Evolutionary conservation across 2,113 vertebrate species (phyloP), one percentile per base, ranked within the genome.

Genomic region (Microcebus ravelobensis): DNA sequence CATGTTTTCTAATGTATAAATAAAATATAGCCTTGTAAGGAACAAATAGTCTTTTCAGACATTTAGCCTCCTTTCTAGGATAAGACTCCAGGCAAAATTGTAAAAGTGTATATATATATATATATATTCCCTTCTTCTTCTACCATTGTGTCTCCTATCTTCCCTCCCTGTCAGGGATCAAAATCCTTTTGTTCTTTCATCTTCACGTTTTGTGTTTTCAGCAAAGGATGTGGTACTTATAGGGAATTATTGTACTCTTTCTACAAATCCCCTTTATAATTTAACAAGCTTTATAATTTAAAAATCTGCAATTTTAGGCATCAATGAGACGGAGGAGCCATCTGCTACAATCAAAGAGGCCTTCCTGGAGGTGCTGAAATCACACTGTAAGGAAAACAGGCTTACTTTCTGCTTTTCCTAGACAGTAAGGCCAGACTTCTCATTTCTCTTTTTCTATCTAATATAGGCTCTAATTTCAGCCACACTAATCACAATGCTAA

Each of bases 291-390:
- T 29, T 55, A 25, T 90, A 52, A 70, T 61, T 84, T 82, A 27
- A 84, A 68, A 39, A 87, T 5, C 14, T 90, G 92, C 67, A 50
- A 90, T 80, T 87, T 83, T 90, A 67, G 76, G 14, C 57, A 92
- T 81, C 80, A 79, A 0, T 79, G 61, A 6, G 10, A 76, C 29
- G n/a, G 34, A 94, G 80, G 80, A 90, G 34, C 25, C 23, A 70
- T 91, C 95, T 90, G 18, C 55, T 61, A 6, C 8, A 55, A n/a
- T 63, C 21, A 80, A n/a, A 71, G n/a, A 65, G 70, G 31, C 4
- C 12, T 85, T 83, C 23, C 91, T 83, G 3, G 48, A 86, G 20
- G 63, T 57, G n/a, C 21, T 92, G 23, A 82, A 89, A 67, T 92
- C 80, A 67, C 7, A 82, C 14, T 2, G 21, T 1, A 0, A 29